Conservation (phyloP, 1,140 invertebrate genomes). For the Paraescarpia echinospica region DNA sequence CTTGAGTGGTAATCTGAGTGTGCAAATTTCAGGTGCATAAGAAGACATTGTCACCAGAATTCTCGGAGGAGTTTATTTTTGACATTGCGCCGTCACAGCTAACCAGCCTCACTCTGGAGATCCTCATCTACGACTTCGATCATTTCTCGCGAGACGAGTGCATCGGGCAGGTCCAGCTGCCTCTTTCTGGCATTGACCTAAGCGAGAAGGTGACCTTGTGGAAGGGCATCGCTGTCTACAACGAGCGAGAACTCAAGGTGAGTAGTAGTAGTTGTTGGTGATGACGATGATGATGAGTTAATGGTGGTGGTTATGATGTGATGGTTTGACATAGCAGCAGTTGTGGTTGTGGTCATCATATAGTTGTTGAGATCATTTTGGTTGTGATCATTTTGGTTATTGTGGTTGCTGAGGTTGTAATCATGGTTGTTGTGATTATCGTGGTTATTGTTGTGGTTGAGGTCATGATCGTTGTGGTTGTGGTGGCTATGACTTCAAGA, state of each 20-base stretch:
- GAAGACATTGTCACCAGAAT: slow-evolving; percentile 66
- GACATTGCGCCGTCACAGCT: slow-evolving; percentile 44
- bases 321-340: too few species aligned
- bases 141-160: slow-evolving; percentile 53
- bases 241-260: slow-evolving; percentile 37
- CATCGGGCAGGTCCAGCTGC: slow-evolving; percentile 49
- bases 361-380: background rate
- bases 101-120: slow-evolving; percentile 45
- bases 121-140: slow-evolving; percentile 52
- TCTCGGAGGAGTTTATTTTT: slow-evolving; percentile 58
- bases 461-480: background rate
- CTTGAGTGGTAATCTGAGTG: slow-evolving; percentile 54
- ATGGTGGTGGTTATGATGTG: too few species aligned
- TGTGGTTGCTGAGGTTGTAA: background rate
- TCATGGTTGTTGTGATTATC: background rate
- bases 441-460: background rate
- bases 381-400: background rate
- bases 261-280: slow-evolving; percentile 6
- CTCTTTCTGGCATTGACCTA: slow-evolving; percentile 47
- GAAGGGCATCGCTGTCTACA: slow-evolving; percentile 46
- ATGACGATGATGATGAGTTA: background rate
- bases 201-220: slow-evolving; percentile 39
- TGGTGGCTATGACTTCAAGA: too few species aligned
- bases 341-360: too few species aligned
- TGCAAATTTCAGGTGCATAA: slow-evolving; percentile 58